Conservation (phyloP, 2,888 invertebrate species). For the Agrochola lychnidis region DNA sequence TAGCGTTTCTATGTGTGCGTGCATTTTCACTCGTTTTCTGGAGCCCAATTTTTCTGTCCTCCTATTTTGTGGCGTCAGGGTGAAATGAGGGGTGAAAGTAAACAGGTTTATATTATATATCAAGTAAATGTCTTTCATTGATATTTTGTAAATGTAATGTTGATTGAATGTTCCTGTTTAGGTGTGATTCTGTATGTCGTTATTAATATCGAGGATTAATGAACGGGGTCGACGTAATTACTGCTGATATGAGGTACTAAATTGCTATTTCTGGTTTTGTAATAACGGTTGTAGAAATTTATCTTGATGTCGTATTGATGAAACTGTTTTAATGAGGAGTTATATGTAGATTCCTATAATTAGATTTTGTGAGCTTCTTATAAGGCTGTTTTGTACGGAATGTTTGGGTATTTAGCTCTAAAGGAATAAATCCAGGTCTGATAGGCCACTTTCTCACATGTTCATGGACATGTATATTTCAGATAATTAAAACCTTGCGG, state of each 20-base stretch:
- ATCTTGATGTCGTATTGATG: background rate
- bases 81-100: slow-evolving; percentile 28
- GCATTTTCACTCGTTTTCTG: background rate
- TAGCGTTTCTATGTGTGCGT: background rate
- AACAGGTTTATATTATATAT: slow-evolving; percentile 5
- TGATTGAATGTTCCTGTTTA: slow-evolving; percentile 20
- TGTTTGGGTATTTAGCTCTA: too few relatives aligned
- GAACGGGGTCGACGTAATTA: background rate
- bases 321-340: background rate
- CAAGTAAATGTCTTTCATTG: slow-evolving; percentile 15
- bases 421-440: background rate
- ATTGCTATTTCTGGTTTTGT: slow-evolving; percentile 10
- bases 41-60: background rate
- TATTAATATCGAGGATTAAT: background rate
- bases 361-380: background rate
- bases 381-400: too few relatives aligned
- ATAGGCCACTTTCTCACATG: background rate
- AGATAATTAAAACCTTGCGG: too few relatives aligned
- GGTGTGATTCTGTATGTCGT: background rate
- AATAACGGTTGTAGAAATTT: background rate
- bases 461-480: too few relatives aligned
- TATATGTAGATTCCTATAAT: background rate
- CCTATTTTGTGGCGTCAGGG: background rate
- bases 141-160: slow-evolving; percentile 27
- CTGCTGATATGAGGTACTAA: background rate